Evolutionary conservation across 2,797 vertebrate species (phyloP).

Genomic region (Diplodus puntazzo): DNA sequence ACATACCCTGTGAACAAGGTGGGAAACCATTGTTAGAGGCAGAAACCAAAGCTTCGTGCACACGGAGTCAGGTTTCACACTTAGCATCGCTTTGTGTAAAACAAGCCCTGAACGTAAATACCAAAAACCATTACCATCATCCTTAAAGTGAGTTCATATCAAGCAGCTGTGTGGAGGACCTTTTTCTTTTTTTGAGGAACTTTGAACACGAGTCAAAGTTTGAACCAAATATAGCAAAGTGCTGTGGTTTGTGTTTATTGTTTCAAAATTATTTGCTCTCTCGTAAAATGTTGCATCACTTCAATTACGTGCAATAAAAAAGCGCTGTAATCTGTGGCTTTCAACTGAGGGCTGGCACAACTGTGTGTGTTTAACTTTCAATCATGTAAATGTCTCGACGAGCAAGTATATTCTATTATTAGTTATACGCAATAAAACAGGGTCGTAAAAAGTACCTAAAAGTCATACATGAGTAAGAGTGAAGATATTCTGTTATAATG

Average conservation of each 20-base stretch:
- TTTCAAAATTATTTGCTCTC: constrained; percentile 40
- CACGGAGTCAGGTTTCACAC: constrained; percentile 65
- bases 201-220: constrained; percentile 28
- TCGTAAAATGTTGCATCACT: constrained; percentile 50
- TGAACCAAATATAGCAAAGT: constrained; percentile 42
- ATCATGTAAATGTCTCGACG: constrained; percentile 1
- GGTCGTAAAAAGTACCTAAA: no score
- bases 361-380: constrained; percentile 31
- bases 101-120: constrained; percentile 24
- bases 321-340: constrained; percentile 37
- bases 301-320: constrained; percentile 33
- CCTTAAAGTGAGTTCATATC: constrained; percentile 9
- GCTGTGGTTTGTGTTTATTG: constrained; percentile 56
- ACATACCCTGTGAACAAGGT: constrained; percentile 89
- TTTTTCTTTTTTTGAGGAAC: constrained; percentile 18
- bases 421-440: not conserved
- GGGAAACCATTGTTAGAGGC: constrained; percentile 62
- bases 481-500: no score
- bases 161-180: constrained; percentile 13
- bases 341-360: constrained; percentile 24
- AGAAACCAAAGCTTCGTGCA: constrained; percentile 57
- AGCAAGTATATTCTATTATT: constrained; percentile 12
- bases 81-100: constrained; percentile 17
- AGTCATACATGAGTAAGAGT: no score
- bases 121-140: not conserved